These are phyloP conservation scores for Drosophila pectinifera DNA, from an alignment of 1,140 invertebrate species.

Conservation along the genomic window DNA sequence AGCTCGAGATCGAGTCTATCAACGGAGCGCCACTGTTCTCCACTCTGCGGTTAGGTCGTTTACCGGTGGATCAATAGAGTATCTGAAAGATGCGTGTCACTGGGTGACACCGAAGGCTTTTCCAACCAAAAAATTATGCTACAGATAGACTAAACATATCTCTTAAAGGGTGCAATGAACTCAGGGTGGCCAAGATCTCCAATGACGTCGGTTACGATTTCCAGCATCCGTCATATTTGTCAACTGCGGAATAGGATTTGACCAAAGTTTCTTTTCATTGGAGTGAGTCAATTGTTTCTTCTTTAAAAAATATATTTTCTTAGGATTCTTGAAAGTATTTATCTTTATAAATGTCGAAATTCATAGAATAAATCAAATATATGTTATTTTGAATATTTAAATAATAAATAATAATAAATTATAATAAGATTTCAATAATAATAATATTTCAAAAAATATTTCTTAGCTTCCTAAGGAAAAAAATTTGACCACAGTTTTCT, in stretches of 20 bases:
- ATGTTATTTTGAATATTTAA: too few relatives aligned
- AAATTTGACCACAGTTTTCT: too few relatives aligned
- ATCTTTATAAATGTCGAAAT: too few relatives aligned
- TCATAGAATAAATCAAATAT: too few relatives aligned
- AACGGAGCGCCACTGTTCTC: constrained; percentile 40
- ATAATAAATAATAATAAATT: too few relatives aligned
- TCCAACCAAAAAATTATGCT: constrained; percentile 21
- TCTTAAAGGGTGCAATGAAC: constrained; percentile 50
- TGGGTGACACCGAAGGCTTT: constrained; percentile 49
- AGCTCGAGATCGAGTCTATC: constrained; percentile 26
- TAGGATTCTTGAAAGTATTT: too few relatives aligned
- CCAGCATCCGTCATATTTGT: neutral
- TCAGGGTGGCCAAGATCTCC: constrained; percentile 11
- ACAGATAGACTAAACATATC: constrained; percentile 4
- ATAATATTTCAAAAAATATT: too few relatives aligned
- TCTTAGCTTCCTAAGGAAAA: too few relatives aligned
- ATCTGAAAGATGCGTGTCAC: constrained; percentile 53
- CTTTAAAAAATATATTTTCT: too few relatives aligned
- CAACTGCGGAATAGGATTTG: neutral
- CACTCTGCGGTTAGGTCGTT: constrained; percentile 40
- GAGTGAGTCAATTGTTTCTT: neutral
- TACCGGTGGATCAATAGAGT: constrained; percentile 13
- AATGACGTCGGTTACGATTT: constrained; percentile 19
- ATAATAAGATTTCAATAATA: too few relatives aligned
- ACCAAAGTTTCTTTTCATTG: neutral